Evolutionary conservation across 1,140 invertebrate species (phyloP).

Genomic region (Meloidogyne floridensis): DNA sequence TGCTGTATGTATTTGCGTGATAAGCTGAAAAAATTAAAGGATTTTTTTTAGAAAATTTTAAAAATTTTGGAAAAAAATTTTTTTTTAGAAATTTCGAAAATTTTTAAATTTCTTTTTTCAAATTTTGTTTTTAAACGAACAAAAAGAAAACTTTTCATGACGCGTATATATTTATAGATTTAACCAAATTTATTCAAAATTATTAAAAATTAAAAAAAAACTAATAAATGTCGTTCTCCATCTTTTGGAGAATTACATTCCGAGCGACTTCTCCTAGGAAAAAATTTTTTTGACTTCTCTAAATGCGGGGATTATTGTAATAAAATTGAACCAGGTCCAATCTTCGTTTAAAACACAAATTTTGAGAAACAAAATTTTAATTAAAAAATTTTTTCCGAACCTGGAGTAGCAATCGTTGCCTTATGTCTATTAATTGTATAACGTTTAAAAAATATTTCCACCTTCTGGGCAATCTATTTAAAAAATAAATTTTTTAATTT

Average conservation of each 20-base stretch:
- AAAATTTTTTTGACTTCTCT: too few species aligned
- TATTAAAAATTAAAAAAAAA: not conserved
- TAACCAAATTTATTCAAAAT: too few species aligned
- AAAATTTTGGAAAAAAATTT: too few species aligned
- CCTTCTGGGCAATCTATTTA: slow-evolving; percentile 82
- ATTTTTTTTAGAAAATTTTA: not conserved
- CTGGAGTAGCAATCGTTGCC: slow-evolving; percentile 93
- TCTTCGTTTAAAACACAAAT: too few species aligned
- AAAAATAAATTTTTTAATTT: not conserved
- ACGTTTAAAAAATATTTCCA: slow-evolving; percentile 92
- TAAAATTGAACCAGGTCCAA: too few species aligned
- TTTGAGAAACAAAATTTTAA: not conserved
- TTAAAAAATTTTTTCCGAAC: slow-evolving; percentile 42
- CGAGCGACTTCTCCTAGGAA: too few species aligned
- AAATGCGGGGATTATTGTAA: too few species aligned
- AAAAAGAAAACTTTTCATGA: too few species aligned
- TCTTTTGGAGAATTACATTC: too few species aligned
- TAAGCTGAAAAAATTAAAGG: slow-evolving; percentile 70
- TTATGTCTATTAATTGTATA: slow-evolving; percentile 97
- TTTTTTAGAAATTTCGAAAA: not conserved
- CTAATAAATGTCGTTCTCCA: too few species aligned
- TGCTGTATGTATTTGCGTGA: slow-evolving; percentile 91
- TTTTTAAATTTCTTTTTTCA: not conserved
- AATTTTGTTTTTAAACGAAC: too few species aligned
- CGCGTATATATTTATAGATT: too few species aligned